phyloP scores from a whole-genome alignment of 2,113 vertebrate genomes.

The Conger conger region DNA sequence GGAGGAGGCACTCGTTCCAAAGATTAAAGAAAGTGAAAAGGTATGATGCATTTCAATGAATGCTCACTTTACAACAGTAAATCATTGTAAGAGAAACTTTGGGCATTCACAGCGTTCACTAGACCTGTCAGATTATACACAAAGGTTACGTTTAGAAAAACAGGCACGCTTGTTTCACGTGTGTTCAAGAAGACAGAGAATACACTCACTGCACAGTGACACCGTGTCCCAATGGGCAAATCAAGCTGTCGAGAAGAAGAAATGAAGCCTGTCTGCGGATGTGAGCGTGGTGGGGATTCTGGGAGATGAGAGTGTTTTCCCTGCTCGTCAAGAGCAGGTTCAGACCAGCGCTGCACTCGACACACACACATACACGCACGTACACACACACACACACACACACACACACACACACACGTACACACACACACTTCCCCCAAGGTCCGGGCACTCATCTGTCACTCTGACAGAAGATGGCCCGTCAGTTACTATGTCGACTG shows the following conservation, averaged over 20 bases:
- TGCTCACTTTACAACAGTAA: background rate
- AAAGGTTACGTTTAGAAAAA: background rate
- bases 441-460: slow-evolving; percentile 4
- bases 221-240: background rate
- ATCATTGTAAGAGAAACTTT: background rate
- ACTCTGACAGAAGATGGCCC: slow-evolving; percentile 25
- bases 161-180: background rate
- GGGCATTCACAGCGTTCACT: background rate
- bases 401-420: too few species aligned
- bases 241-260: background rate
- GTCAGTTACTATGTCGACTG: slow-evolving; percentile 42
- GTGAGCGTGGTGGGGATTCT: background rate
- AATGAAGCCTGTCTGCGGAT: background rate
- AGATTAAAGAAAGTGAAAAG: background rate
- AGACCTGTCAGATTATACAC: background rate
- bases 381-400: too few species aligned
- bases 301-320: background rate
- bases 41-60: too few species aligned
- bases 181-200: background rate
- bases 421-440: background rate
- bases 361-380: too few species aligned
- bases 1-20: background rate
- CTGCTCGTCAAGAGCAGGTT: background rate
- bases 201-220: background rate
- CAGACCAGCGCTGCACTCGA: background rate